Evolutionary conservation across 92 coral and sea anemone genomes (phyloP).

Genomic region (Micromussa lordhowensis): DNA sequence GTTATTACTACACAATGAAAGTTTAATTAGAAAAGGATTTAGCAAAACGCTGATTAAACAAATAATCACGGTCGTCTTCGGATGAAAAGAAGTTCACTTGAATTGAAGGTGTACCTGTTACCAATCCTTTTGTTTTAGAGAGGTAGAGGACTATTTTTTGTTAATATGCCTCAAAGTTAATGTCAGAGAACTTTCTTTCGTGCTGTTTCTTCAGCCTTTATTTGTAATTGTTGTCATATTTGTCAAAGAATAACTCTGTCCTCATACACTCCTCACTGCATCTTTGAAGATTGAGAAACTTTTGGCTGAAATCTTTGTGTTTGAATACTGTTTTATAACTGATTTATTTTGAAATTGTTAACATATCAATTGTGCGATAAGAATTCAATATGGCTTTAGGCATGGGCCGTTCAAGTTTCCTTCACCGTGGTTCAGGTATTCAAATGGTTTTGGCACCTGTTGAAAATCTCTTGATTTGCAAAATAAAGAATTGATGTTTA

Average conservation of each 20-base stretch:
- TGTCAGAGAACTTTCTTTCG: neutral
- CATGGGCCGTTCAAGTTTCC: neutral
- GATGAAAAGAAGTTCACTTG: neutral
- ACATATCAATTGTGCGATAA: neutral
- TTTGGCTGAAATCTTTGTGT: neutral
- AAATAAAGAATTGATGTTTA: neutral
- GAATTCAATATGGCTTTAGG: neutral
- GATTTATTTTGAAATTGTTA: neutral
- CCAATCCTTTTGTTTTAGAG: neutral
- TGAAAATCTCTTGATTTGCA: conserved; percentile 19
- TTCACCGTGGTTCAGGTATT: neutral
- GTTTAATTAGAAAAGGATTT: neutral
- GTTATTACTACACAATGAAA: conserved; percentile 22
- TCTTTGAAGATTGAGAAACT: conserved; percentile 9
- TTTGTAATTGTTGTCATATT: neutral
- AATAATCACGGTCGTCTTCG: neutral
- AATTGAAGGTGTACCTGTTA: neutral
- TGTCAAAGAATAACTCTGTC: conserved; percentile 39
- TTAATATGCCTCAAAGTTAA: neutral
- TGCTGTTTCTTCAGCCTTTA: neutral
- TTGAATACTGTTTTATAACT: neutral
- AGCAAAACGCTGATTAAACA: conserved; percentile 5
- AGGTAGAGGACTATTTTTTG: neutral
- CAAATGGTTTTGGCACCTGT: conserved; percentile 12
- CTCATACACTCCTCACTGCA: neutral